Percentiles rank a stretch among this genome's conserved stretches.
phyloP scores from a whole-genome alignment of 2,888 invertebrate genomes.

The Penaeus monodon region DNA sequence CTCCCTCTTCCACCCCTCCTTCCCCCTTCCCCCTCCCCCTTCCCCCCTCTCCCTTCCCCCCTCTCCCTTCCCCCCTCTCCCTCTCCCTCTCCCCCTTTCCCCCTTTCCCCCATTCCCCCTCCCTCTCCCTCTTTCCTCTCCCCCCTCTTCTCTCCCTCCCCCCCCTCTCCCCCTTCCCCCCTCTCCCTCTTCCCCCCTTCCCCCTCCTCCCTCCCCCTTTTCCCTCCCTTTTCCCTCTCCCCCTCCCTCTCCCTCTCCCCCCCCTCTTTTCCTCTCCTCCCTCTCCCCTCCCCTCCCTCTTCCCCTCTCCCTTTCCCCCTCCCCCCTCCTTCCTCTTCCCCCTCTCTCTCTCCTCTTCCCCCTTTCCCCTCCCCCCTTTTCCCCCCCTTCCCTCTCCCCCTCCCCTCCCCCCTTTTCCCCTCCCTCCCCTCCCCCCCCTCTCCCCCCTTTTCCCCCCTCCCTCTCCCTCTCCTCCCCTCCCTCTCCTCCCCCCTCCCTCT shows the following conservation, averaged over 20 bases:
- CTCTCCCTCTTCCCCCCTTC: background rate
- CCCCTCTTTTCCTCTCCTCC: background rate
- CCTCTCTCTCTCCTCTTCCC: background rate
- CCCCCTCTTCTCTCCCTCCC: too few species aligned
- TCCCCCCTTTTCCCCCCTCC: background rate
- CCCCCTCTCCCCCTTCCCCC: background rate
- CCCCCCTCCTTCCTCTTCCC: background rate
- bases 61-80: too few species aligned
- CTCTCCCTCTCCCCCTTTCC: too few species aligned
- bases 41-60: too few species aligned
- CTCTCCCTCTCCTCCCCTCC: background rate
- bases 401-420: too few species aligned
- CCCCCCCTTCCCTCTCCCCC: background rate
- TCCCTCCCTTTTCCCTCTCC: background rate
- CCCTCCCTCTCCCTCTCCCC: background rate
- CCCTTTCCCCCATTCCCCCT: too few species aligned
- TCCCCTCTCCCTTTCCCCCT: background rate
- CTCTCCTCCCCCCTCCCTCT: background rate
- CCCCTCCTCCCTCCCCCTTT: background rate
- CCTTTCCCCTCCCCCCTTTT: background rate
- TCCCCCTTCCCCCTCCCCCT: too few species aligned
- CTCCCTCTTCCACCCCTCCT: too few species aligned
- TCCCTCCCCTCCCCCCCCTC: background rate
- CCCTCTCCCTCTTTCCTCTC: too few species aligned
- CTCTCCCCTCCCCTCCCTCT: background rate